Conservation (phyloP, 2,888 invertebrate species). For the Anarsia innoxiella region DNA sequence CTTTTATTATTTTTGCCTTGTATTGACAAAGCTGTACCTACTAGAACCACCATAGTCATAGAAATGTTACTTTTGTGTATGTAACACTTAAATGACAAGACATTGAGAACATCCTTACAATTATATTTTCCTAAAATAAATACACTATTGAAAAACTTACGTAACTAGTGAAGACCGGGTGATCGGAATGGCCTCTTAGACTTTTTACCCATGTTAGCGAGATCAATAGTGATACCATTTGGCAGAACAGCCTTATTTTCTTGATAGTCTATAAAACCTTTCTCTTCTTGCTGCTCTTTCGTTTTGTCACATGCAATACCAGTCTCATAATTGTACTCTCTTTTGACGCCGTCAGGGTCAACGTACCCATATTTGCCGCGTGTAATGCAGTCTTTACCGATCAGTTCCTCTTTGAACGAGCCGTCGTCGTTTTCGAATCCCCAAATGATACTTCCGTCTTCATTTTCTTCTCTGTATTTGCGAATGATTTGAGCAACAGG, state of each 20-base stretch:
- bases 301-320: constrained; percentile 82
- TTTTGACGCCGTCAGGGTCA: constrained; percentile 87
- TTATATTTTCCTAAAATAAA: constrained; percentile 64
- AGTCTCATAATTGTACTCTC: constrained; percentile 88
- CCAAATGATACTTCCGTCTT: constrained; percentile 89
- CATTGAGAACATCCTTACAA: constrained; percentile 48
- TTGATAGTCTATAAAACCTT: constrained; percentile 83
- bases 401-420: constrained; percentile 88
- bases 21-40: constrained; percentile 33
- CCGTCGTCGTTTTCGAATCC: constrained; percentile 93
- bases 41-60: constrained; percentile 29
- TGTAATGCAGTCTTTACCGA: constrained; percentile 85
- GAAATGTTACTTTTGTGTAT: constrained; percentile 30
- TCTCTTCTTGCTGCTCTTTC: constrained; percentile 70
- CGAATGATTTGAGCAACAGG: constrained; percentile 82
- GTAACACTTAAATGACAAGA: constrained; percentile 49
- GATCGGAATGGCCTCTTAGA: constrained; percentile 79
- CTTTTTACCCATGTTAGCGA: constrained; percentile 82
- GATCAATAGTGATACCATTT: constrained; percentile 82
- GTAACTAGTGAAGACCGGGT: constrained; percentile 63
- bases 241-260: constrained; percentile 83
- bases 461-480: constrained; percentile 85
- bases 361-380: constrained; percentile 89
- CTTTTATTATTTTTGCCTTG: constrained; percentile 39
- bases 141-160: constrained; percentile 38